Percentiles rank a stretch among this genome's conserved stretches.
Conservation (phyloP, 2,888 invertebrate genomes). For the Chymomyza caudatula region DNA sequence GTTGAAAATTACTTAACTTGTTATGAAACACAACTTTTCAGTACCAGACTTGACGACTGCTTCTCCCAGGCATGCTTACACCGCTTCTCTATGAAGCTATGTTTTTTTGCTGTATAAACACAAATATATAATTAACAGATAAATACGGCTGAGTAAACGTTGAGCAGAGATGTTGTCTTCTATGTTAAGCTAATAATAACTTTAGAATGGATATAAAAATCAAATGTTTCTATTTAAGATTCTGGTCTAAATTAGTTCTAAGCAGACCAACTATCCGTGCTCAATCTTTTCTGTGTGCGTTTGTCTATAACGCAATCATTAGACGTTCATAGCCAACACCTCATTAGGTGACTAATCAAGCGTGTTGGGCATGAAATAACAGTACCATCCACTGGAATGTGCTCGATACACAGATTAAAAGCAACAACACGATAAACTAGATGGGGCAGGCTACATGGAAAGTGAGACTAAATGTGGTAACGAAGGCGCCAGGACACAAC, state of each 20-base stretch:
- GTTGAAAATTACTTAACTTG: no score
- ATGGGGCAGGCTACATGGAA: slow-evolving; percentile 4
- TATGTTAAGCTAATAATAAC: no score
- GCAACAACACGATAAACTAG: not conserved
- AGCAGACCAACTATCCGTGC: not conserved
- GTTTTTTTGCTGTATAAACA: no score
- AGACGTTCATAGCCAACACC: slow-evolving; percentile 65
- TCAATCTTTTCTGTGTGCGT: slow-evolving; percentile 8
- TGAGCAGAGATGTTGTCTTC: no score
- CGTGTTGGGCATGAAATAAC: slow-evolving; percentile 54
- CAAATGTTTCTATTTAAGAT: not conserved
- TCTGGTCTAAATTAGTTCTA: not conserved
- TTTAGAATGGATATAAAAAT: no score
- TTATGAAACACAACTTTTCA: no score
- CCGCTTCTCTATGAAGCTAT: no score
- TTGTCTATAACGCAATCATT: slow-evolving; percentile 43
- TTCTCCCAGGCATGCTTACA: no score
- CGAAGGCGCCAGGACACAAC: slow-evolving; percentile 20
- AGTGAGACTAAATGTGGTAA: not conserved
- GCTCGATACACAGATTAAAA: slow-evolving; percentile 8
- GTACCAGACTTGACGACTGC: no score
- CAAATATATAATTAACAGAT: no score
- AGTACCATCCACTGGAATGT: not conserved
- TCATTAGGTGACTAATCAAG: slow-evolving; percentile 76
- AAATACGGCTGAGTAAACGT: no score